Base-by-base conservation (phyloP, 2,113 vertebrate species). In the Pollimyrus isidori region DNA sequence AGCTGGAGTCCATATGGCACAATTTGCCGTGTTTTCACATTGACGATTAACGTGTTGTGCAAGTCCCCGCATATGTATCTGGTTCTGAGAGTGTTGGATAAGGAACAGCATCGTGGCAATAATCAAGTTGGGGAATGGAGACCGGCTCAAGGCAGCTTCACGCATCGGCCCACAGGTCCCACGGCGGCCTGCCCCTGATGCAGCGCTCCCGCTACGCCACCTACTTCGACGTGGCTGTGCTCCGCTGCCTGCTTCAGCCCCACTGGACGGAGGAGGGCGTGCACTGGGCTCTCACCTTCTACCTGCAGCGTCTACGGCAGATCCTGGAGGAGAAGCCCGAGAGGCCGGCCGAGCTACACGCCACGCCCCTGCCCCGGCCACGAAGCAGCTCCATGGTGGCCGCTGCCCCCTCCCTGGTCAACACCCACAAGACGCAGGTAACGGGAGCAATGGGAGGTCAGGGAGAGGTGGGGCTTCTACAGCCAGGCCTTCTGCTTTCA, bases 311-410 rank as follows among this genome's bases (percentile, higher is more conserved):
- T 4, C 95, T 99, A 83, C 95, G 97, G 88, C 98, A 99, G 88
- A 98, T 99, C 95, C 93, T 99, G 52, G 98, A 99, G 93, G 98
- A 99, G 91, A 97, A 98, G n/a, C 98, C 98, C 0, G 97, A 98
- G 87, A 96, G 97, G 2, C 83, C 95, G 0, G 95, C 97, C 0
- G 98, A 99, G 26, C 97, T 97, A 0, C 95, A 97, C 65, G 90
- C 96, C 6, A 91, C 95, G 1, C 97, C 96, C 48, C 93, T 98
- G 89, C 97, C 98, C 0, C 96, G 98, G 15, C 98, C 98, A 0
- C 97, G 98, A 82, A 99, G 99, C 92, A 99, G 97, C 94, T 99
- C 99, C 21, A 99, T 99, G 98, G 98, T 99, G 93, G 99, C 98
- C 0, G 97, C 97, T 3, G 95, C 98, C 0, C 98, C 99, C 0